phyloP scores from a whole-genome alignment of 2,113 vertebrate genomes.

The Ophiodon elongatus region DNA sequence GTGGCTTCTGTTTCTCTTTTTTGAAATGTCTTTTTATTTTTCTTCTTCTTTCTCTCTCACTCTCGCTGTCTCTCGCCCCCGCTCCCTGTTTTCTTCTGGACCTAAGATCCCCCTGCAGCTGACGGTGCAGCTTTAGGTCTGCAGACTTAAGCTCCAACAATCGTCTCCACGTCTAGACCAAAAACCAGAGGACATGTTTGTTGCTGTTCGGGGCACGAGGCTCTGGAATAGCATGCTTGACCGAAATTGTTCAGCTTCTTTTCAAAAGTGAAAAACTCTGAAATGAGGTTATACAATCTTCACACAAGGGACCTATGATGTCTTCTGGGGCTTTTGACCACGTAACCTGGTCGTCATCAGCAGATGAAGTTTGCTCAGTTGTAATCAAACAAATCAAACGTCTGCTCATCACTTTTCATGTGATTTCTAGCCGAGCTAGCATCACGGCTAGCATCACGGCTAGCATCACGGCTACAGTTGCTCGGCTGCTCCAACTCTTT shows the following conservation, averaged over 20 bases:
- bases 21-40: background rate
- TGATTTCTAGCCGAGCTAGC: background rate
- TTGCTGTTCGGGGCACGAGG: constrained; percentile 5
- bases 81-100: constrained; percentile 7
- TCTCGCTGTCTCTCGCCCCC: background rate
- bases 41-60: constrained; percentile 3
- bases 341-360: background rate
- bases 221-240: background rate
- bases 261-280: background rate
- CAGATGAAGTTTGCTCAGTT: background rate
- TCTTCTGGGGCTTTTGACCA: background rate
- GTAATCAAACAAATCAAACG: too few species aligned
- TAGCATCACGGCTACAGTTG: background rate
- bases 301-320: too few species aligned
- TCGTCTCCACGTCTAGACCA: constrained; percentile 37
- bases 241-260: background rate
- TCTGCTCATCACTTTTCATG: background rate
- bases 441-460: too few species aligned
- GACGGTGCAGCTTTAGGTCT: constrained; percentile 31
- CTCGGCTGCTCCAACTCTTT: background rate
- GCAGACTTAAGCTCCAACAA: constrained; percentile 26
- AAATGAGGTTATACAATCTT: background rate
- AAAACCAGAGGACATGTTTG: background rate
- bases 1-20: constrained; percentile 35
- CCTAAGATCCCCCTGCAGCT: constrained; percentile 24